Conservation (phyloP, 2,797 vertebrate genomes). For the Helarctos malayanus region DNA sequence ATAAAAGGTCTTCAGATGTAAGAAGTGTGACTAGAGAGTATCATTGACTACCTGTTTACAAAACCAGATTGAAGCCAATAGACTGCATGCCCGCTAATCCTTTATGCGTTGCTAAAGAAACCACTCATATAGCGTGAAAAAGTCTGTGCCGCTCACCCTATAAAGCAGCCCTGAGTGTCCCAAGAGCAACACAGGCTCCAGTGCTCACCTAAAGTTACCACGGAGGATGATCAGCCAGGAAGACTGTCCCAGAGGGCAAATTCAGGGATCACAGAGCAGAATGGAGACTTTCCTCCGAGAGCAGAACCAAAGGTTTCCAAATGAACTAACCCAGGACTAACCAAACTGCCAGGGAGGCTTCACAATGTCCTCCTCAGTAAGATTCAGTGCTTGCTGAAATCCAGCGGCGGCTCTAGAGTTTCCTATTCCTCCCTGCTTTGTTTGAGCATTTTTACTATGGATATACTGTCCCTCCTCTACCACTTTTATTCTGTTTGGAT, state of each 20-base stretch:
- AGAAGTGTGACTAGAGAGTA: neutral
- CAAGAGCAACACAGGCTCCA: neutral
- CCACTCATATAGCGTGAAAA: neutral
- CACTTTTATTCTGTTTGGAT: neutral
- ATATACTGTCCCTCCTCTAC: neutral
- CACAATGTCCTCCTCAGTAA: neutral
- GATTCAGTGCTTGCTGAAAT: neutral
- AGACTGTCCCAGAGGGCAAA: neutral
- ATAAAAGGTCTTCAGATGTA: neutral
- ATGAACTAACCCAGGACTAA: neutral
- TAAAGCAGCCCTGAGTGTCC: neutral
- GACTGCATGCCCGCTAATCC: neutral
- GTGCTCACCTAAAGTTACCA: neutral
- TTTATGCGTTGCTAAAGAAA: neutral
- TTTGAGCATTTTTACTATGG: neutral
- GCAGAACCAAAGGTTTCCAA: neutral
- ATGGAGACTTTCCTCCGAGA: neutral
- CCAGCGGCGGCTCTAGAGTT: neutral
- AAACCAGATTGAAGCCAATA: neutral
- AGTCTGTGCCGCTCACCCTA: neutral
- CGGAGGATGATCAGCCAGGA: neutral
- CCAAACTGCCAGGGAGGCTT: neutral
- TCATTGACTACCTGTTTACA: neutral
- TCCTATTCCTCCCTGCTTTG: neutral
- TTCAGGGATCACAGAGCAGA: neutral